phyloP scores from a whole-genome alignment of 2,113 vertebrate species.

The Eretmochelys imbricata region DNA sequence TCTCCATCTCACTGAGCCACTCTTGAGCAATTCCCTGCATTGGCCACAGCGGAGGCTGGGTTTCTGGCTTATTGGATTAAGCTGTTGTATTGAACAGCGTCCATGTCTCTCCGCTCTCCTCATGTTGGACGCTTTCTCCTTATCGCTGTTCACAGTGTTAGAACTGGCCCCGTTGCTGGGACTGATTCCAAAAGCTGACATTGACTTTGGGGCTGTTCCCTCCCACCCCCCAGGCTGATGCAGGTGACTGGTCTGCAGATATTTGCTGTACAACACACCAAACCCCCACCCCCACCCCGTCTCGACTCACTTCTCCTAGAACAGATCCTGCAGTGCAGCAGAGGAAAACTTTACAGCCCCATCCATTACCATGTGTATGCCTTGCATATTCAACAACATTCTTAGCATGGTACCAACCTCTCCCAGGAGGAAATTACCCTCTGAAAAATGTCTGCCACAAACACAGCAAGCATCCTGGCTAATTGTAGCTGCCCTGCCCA shows the following conservation, averaged over 20 bases:
- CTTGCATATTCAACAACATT: background rate
- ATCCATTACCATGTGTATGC: background rate
- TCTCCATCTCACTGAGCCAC: background rate
- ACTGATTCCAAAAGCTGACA: background rate
- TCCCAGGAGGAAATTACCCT: background rate
- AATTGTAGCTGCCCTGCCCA: background rate
- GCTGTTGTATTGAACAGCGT: background rate
- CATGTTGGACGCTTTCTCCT: background rate
- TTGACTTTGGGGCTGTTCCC: background rate
- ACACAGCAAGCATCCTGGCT: background rate
- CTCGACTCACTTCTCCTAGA: background rate
- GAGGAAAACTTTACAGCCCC: background rate
- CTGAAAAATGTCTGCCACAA: background rate
- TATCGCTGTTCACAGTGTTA: background rate
- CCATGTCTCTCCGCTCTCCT: background rate
- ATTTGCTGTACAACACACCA: background rate
- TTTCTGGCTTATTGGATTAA: background rate
- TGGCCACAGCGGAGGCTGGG: fast-evolving
- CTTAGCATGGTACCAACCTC: background rate
- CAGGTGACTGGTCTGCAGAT: background rate
- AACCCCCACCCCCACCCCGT: too few relatives aligned
- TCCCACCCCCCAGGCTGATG: background rate
- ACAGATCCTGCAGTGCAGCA: too few relatives aligned
- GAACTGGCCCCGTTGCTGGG: background rate
- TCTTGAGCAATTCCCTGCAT: fast-evolving